Base-by-base conservation (phyloP, 2,888 invertebrate species). In the Thymelicus sylvestris region DNA sequence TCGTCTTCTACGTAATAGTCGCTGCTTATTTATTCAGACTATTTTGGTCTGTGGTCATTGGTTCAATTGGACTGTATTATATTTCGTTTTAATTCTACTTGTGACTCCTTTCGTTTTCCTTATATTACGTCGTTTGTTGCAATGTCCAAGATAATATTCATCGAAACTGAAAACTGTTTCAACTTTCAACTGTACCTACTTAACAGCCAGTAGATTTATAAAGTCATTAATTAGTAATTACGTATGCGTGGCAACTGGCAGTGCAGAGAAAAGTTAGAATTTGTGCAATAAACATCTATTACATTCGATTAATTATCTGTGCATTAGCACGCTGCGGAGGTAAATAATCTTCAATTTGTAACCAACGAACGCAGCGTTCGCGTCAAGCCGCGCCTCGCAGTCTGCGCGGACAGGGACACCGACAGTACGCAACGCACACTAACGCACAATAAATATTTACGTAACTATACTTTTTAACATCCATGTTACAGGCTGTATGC, bases 331-430 rank as follows among this genome's bases (percentile, higher is more conserved):
- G 70, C 66, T 15, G 55, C 31, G 47, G 65, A 65, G 52, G 61
- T 66, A 66, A 66, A 55, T 66, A 71, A 70, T 70, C 55, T 60
- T 44, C 52, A 13, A 71, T 71, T 71, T 61, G 71, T 71, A 71
- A 66, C 52, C 69, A 70, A 24, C 48, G 65, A 70, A 24, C 48
- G 65, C 19, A 67, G 62, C 57, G 60, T 15, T 15, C 19, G 15
- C 24, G 65, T 15, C 19, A 13, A 39, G 65, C 61, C 72, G 81
- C 80, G 81, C 81, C 81, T 74, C 74, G 81, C 80, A 75, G 80
- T 81, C 81, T 81, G 80, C 79, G 69, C 19, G 60, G 60, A 41
- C 60, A 60, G 57, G 41, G 60, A 41, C 60, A 15, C 41, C 48
- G 65, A 55, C 74, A 38, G 63, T 70, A 68, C 74, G 65, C 24